Conservation (phyloP, 1,140 invertebrate species). For the Riptortus pedestris region DNA sequence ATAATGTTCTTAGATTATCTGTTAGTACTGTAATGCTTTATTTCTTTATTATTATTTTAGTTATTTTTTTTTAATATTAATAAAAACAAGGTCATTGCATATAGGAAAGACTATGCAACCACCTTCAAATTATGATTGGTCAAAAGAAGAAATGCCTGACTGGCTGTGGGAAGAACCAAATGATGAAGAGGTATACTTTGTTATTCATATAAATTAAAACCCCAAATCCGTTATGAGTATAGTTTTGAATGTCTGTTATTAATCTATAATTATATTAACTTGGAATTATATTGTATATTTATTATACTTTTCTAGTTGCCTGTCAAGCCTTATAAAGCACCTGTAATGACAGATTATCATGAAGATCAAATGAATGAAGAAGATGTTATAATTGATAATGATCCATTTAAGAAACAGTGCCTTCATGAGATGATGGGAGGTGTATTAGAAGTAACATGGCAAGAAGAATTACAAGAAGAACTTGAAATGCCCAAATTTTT, state of each 20-base stretch:
- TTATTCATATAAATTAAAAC: no score
- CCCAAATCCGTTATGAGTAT: no score
- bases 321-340: no score
- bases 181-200: conserved; percentile 1
- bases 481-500: neutral
- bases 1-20: neutral
- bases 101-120: neutral
- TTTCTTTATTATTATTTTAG: no score
- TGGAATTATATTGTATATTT: no score
- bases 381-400: neutral
- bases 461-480: neutral
- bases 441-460: neutral
- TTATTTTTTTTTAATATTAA: no score
- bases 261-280: no score
- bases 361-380: neutral
- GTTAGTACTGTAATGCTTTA: no score
- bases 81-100: neutral
- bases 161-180: neutral
- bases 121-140: neutral
- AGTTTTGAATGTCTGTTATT: no score
- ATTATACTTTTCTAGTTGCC: no score
- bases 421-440: conserved; percentile 5
- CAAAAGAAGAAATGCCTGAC: neutral
- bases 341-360: neutral
- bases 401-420: no score